phyloP scores from a whole-genome alignment of 1,140 invertebrate species.

The Acromyrmex charruanus region DNA sequence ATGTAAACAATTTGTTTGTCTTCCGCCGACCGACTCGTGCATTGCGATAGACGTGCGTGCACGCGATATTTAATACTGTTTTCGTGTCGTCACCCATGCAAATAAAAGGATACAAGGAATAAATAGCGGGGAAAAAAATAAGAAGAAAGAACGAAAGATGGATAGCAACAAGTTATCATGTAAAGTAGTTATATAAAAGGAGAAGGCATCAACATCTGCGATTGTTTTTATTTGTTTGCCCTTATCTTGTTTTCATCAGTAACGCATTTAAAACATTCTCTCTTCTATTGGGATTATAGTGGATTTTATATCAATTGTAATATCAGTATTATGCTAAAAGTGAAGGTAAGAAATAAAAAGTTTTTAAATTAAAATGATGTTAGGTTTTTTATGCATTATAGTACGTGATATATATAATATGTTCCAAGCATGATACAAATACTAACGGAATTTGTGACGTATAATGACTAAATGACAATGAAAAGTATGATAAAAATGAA shows the following conservation, averaged over 20 bases:
- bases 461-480: background rate
- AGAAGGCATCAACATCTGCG: constrained; percentile 64
- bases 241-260: constrained; percentile 19
- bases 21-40: background rate
- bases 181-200: constrained; percentile 6
- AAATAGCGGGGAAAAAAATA: constrained; percentile 38
- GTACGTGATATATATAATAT: background rate
- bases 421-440: background rate
- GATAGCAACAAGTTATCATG: constrained; percentile 68
- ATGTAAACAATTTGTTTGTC: constrained; percentile 18
- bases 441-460: background rate
- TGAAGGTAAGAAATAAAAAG: background rate
- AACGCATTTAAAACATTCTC: constrained; percentile 59
- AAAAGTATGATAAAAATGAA: background rate
- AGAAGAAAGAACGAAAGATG: constrained; percentile 43
- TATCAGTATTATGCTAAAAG: background rate
- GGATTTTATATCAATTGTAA: background rate
- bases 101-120: constrained; percentile 61
- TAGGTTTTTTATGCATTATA: background rate
- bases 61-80: constrained; percentile 44
- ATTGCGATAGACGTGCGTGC: background rate
- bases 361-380: background rate
- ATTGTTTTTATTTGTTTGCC: constrained; percentile 56
- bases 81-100: constrained; percentile 40
- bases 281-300: background rate